These are phyloP conservation scores for Brenthis hecate DNA, from an alignment of 2,888 invertebrate species.

Conservation along the genomic window DNA sequence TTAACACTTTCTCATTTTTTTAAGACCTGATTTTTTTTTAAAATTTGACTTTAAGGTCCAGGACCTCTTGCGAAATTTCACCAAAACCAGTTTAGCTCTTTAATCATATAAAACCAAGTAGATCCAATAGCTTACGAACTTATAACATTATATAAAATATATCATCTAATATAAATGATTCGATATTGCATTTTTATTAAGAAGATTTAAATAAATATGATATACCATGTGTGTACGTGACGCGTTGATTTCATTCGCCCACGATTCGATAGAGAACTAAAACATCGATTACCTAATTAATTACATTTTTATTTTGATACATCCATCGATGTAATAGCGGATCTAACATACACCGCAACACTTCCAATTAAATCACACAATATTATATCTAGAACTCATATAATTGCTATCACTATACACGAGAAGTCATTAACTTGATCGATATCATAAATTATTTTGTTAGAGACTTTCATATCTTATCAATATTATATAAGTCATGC, in stretches of 20 bases:
- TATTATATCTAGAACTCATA: constrained; percentile 14
- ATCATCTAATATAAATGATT: too few species aligned
- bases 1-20: too few species aligned
- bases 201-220: not conserved
- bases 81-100: too few species aligned
- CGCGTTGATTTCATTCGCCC: constrained; percentile 44
- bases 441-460: constrained; percentile 25
- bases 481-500: constrained; percentile 19
- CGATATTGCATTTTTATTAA: too few species aligned
- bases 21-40: too few species aligned
- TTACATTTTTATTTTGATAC: constrained; percentile 48
- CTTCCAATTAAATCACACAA: constrained; percentile 30
- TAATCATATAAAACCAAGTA: too few species aligned
- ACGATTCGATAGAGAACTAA: constrained; percentile 46
- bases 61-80: too few species aligned
- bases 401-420: constrained; percentile 12
- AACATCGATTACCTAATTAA: constrained; percentile 56
- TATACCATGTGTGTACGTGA: constrained; percentile 26
- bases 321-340: constrained; percentile 35
- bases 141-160: too few species aligned
- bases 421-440: constrained; percentile 20
- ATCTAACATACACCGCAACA: constrained; percentile 32
- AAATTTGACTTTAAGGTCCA: too few species aligned
- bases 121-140: too few species aligned
- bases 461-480: constrained; percentile 19